Evolutionary conservation across 2,113 vertebrate genomes (phyloP).

Genomic region (Taxidea taxus): DNA sequence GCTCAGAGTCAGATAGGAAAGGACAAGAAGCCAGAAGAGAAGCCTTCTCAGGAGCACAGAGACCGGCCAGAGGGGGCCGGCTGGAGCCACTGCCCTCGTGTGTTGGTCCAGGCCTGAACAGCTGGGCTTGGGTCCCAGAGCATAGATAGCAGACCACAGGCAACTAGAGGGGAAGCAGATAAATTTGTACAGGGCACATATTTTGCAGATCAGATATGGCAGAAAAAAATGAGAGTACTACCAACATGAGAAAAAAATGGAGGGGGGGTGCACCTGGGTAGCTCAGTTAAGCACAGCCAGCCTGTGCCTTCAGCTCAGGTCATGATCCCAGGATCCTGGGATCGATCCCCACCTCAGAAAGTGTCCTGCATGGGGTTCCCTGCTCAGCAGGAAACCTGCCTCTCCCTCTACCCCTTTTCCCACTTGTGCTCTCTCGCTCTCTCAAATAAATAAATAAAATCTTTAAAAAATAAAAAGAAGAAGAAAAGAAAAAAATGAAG

Average conservation of each 20-base stretch:
- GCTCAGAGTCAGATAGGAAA: neutral
- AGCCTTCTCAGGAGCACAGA: neutral
- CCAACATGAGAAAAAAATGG: neutral
- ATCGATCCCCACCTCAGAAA: accelerated
- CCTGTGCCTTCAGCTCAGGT: neutral
- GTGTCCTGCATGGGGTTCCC: neutral
- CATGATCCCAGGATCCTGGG: neutral
- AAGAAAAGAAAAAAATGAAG: neutral
- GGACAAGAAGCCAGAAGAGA: neutral
- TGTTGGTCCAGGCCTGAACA: accelerated
- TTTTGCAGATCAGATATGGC: neutral
- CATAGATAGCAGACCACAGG: neutral
- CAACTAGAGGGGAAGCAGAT: neutral
- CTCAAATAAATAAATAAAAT: neutral
- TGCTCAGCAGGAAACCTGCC: neutral
- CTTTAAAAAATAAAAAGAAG: neutral
- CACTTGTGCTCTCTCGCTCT: neutral
- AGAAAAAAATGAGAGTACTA: neutral
- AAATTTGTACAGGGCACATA: neutral
- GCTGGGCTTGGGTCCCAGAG: no score
- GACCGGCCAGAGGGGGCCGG: neutral
- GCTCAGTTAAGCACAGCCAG: neutral
- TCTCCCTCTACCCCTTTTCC: neutral
- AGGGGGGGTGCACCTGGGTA: accelerated
- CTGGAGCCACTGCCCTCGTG: accelerated